These are phyloP conservation scores for Aphelenchoides fujianensis DNA, from an alignment of 1,140 invertebrate genomes.

Conservation along the genomic window DNA sequence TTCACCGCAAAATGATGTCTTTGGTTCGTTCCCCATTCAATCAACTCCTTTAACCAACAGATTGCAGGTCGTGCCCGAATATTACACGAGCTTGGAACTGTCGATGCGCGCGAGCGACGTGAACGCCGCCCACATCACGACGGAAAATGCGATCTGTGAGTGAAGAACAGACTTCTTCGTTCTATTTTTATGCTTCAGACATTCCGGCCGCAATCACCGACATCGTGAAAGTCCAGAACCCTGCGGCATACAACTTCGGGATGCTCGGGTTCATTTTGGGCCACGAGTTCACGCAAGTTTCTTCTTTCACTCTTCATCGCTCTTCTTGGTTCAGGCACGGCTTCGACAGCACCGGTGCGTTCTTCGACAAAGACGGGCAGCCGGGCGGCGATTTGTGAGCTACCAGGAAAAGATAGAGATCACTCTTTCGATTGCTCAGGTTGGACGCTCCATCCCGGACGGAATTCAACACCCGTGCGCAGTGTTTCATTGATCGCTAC, in stretches of 20 bases:
- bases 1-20: background rate
- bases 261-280: background rate
- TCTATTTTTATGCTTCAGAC: background rate
- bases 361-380: background rate
- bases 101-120: background rate
- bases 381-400: background rate
- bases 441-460: background rate
- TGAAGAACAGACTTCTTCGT: background rate
- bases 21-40: background rate
- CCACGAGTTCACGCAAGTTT: background rate
- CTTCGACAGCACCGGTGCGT: background rate
- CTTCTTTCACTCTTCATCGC: no score
- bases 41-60: background rate
- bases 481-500: background rate
- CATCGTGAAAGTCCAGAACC: background rate
- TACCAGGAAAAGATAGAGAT: no score
- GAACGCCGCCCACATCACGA: background rate
- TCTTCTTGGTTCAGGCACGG: no score
- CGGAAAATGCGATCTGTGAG: background rate
- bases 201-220: background rate
- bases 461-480: background rate
- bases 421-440: background rate
- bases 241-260: background rate
- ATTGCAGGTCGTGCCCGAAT: no score
- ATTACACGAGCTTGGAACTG: no score